Conservation (phyloP, 2,888 invertebrate species). For the Pachydiplax longipennis region DNA sequence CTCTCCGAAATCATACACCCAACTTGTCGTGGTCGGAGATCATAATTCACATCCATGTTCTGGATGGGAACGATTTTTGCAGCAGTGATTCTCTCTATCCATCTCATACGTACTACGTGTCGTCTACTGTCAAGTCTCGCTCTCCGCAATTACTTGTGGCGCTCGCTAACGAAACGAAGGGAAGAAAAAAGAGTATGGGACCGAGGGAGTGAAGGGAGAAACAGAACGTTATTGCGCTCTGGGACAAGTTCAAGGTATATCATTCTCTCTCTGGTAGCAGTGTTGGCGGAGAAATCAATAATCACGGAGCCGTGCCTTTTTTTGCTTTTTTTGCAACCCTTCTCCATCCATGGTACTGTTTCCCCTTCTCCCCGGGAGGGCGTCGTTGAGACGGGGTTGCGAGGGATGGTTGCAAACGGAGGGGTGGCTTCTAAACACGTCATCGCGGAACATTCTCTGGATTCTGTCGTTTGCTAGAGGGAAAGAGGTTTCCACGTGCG, state of each 20-base stretch:
- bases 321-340: constrained; percentile 46
- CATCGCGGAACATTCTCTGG: constrained; percentile 31
- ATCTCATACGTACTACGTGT: neutral
- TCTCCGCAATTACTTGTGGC: constrained; percentile 11
- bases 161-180: neutral
- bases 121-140: neutral
- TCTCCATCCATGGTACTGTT: constrained; percentile 47
- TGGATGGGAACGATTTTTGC: no score
- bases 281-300: constrained; percentile 35
- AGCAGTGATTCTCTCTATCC: neutral
- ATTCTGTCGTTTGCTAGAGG: constrained; percentile 24
- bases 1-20: no score
- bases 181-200: neutral
- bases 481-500: constrained; percentile 37
- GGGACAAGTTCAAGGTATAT: constrained; percentile 43
- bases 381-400: constrained; percentile 51
- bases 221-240: neutral
- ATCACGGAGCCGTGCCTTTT: constrained; percentile 43
- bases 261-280: constrained; percentile 15
- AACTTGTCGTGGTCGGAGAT: no score
- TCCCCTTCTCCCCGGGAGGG: constrained; percentile 37
- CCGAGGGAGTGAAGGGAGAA: neutral
- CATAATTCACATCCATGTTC: no score
- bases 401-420: constrained; percentile 53
- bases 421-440: constrained; percentile 29